These are phyloP conservation scores for Nyctibius bracteatus DNA, from an alignment of 2,113 vertebrate species.

Conservation along the genomic window DNA sequence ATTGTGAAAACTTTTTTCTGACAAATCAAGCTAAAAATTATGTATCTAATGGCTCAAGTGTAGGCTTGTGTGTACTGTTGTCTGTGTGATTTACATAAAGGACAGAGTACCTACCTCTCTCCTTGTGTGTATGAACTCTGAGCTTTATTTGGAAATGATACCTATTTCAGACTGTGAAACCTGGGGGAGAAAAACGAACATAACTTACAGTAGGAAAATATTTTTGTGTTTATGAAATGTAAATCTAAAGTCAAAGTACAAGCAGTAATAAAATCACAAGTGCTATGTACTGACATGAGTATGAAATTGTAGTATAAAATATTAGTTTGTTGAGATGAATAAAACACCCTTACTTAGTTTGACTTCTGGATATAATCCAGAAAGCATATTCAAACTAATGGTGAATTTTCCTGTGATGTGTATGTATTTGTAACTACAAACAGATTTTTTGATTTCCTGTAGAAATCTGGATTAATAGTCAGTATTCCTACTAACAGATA, in stretches of 20 bases:
- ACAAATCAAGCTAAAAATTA: background rate
- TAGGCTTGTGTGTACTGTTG: background rate
- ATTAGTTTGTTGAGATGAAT: background rate
- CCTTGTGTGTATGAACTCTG: background rate
- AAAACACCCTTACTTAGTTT: background rate
- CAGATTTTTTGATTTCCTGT: background rate
- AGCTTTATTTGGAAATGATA: background rate
- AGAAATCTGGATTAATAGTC: background rate
- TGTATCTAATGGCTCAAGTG: background rate
- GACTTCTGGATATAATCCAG: background rate
- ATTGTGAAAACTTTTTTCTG: slow-evolving; percentile 3
- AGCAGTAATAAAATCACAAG: background rate
- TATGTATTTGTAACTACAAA: background rate
- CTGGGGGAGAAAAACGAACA: background rate
- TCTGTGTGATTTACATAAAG: background rate
- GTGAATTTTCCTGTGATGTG: background rate
- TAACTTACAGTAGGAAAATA: background rate
- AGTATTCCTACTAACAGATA: background rate
- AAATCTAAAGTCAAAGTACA: background rate
- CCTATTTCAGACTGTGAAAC: background rate
- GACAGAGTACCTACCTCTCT: background rate
- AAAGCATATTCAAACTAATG: background rate
- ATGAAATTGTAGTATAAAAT: background rate
- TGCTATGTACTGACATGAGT: background rate
- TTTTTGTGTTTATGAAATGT: background rate